These are phyloP conservation scores for Fukomys damarensis DNA, from an alignment of 2,113 vertebrate genomes.

Conservation along the genomic window DNA sequence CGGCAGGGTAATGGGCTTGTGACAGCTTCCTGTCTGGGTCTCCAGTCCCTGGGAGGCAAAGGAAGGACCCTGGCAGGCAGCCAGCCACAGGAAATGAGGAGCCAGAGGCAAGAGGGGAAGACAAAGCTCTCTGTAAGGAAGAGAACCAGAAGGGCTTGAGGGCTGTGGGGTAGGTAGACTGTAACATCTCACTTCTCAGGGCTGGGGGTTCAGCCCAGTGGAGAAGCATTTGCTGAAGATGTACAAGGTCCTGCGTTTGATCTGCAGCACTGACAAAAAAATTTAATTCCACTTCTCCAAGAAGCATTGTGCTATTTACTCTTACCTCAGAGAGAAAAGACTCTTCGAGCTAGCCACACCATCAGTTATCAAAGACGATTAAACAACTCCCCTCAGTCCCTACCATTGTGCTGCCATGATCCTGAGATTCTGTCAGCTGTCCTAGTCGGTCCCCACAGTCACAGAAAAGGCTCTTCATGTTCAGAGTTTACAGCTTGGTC, in stretches of 20 bases:
- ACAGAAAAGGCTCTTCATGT: neutral
- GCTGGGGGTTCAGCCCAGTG: neutral
- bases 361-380: slow-evolving; percentile 1
- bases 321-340: neutral
- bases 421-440: neutral
- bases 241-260: neutral
- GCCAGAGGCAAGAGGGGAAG: neutral
- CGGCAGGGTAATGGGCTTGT: neutral
- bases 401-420: neutral
- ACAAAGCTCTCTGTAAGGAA: neutral
- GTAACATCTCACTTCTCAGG: neutral
- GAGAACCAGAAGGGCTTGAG: neutral
- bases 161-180: neutral
- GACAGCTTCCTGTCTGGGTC: neutral
- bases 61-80: neutral
- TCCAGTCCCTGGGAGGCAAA: neutral
- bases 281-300: neutral
- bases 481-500: neutral
- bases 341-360: neutral
- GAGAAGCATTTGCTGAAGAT: neutral
- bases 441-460: neutral
- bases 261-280: neutral
- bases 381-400: neutral
- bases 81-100: neutral
- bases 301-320: neutral